Evolutionary conservation across 2,888 invertebrate genomes (phyloP), one percentile per base, ranked within the genome.

Genomic region (Hybos culiciformis): DNA sequence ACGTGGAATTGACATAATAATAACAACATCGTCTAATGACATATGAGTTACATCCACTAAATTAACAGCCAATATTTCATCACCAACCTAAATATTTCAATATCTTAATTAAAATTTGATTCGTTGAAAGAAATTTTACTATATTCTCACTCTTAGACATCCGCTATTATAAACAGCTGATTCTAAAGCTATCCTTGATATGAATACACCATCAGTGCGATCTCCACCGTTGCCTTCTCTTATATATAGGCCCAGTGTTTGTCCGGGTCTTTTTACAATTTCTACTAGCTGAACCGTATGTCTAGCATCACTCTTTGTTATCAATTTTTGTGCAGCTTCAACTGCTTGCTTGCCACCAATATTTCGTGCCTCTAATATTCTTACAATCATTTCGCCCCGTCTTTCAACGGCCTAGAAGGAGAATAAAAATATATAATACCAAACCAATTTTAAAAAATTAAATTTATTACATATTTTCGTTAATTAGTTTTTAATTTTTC

Each of bases 181-280:
- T 67, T 94, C 94, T 56, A 93, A 74, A 29, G 97, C 97, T 62
- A 92, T 88, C 55, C 76, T 61, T 8, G 97, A 97, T 67, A 98
- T 96, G 71, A 98, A 98, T 48, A 98, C 97, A 37, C 98, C 98
- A 58, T 94, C 93, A 37, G 81, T 80, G 48, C 93, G 77, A 57
- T 92, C 90, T 42, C 86, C 79, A n/a, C 96, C 97, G 60, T 98
- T 96, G n/a, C 97, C 96, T 75, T 98, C 97, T 32, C 96, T 77
- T 59, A 98, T 96, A 67, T 98, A 98, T 47, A 98, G 75, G 34
- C 98, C 98, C 50, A 98, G 72, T 24, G 96, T 96, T 69, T 98
- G 97, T 12, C 97, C 98, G 1, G 98, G 98, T 55, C 96, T 78
- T 69, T 98, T 98, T 52, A 98, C 93, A 59, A 98, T 96, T 70